Evolutionary conservation across 2,797 vertebrate species (phyloP).

Genomic region (Cygnus olor): DNA sequence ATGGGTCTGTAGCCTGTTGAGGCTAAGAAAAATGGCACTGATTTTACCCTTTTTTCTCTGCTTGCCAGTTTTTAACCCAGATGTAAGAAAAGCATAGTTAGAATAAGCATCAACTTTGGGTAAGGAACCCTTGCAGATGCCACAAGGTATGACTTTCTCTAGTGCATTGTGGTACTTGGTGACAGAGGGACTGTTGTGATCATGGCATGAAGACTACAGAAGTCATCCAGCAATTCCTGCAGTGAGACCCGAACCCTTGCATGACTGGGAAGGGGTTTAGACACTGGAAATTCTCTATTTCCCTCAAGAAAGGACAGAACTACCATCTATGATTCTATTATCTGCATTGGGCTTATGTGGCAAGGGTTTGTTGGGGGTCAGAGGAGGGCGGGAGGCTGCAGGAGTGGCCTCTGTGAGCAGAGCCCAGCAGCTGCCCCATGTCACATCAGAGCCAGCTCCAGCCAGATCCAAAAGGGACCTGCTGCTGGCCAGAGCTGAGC

Average conservation of each 20-base stretch:
- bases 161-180: background rate
- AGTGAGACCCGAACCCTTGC: background rate
- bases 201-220: background rate
- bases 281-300: background rate
- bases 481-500: background rate
- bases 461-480: background rate
- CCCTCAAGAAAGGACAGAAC: background rate
- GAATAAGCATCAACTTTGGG: background rate
- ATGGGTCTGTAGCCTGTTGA: background rate
- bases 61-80: background rate
- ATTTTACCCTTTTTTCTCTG: background rate
- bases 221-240: background rate
- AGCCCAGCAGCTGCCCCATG: background rate
- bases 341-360: background rate
- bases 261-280: background rate
- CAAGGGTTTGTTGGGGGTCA: background rate
- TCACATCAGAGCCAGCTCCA: background rate
- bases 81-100: background rate
- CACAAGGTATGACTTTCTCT: background rate
- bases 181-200: background rate
- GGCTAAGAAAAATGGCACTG: constrained; percentile 29
- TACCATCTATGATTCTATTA: background rate
- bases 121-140: background rate
- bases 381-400: background rate
- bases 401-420: background rate